Evolutionary conservation across 2,113 vertebrate species (phyloP), one percentile per base, ranked within the genome.

Genomic region (Dolichallabes microphthalmus): DNA sequence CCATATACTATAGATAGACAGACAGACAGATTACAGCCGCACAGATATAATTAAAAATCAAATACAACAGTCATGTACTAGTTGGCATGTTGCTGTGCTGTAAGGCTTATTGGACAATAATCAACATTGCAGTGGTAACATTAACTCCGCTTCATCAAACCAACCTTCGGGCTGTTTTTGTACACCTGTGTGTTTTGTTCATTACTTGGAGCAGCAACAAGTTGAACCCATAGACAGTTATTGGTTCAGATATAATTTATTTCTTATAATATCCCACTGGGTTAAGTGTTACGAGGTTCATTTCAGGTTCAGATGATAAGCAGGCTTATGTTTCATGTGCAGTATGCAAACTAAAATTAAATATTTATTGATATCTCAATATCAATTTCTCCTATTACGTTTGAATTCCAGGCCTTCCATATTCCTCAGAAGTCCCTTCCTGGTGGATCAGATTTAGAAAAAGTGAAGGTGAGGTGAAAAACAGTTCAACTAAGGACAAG

Each of bases 401-500:
- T 58, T 89, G 4, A 25, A 35, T 58, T 66, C 17, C 86, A 96
- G 95, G 92, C 94, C 39, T 94, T 96, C 88, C 93, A 93, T 64
- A 93, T 94, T 61, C 93, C 95, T 63, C 96, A 96, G 90, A 96
- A 96, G 78, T 96, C 96, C 0, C 94, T 96, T 35, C 95, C 95
- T 25, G 95, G 94, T 15, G 91, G 93, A 85, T 92, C 94, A 78
- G 94, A 95, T 82, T 86, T 95, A 88, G 94, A 94, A 11, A 91
- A 90, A 82, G 93, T 95, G 79, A 95, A 96, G 93, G 95, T 96
- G 86, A 91, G 88, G 30, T 27, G 32, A 68, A 32, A 2, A 19
- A 52, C 13, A 55, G 35, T 71, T 71, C 57, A 81, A 12, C 5
- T 53, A 61, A 71, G 66, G 32, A 53, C 27, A 80, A 25, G 53